Evolutionary conservation across 1,140 invertebrate species (phyloP).

Genomic region (Cotesia chilonis): DNA sequence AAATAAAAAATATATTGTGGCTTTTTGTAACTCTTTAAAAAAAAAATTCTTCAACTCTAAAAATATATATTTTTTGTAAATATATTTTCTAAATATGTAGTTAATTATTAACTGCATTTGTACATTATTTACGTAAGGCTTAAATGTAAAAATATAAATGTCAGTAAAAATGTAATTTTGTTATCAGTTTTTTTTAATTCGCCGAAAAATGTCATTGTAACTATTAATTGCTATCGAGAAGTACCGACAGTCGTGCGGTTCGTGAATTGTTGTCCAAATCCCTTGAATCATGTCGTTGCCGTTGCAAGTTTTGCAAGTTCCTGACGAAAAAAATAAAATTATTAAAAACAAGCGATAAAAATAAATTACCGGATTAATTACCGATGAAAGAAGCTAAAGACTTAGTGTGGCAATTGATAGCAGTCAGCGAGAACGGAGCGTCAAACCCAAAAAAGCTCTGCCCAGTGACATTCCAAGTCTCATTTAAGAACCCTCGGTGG

Average conservation of each 20-base stretch:
- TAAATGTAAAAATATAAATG: not conserved
- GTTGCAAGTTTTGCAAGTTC: conserved; percentile 51
- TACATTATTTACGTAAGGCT: not conserved
- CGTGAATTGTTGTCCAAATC: conserved; percentile 47
- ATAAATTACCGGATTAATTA: conserved; percentile 31
- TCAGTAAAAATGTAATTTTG: conserved; percentile 25
- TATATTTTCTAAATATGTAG: too few species aligned
- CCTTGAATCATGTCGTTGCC: conserved; percentile 53
- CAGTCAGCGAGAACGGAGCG: conserved; percentile 48
- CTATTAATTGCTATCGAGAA: conserved; percentile 47
- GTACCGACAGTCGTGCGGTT: conserved; percentile 48
- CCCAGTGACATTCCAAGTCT: conserved; percentile 49
- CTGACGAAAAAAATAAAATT: conserved; percentile 30
- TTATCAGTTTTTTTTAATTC: conserved; percentile 31
- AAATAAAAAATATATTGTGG: too few species aligned
- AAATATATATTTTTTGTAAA: too few species aligned
- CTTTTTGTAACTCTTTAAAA: too few species aligned
- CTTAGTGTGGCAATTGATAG: conserved; percentile 45
- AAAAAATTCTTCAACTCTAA: too few species aligned
- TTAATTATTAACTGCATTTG: too few species aligned
- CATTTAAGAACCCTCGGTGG: conserved; percentile 43
- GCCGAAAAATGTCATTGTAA: conserved; percentile 50
- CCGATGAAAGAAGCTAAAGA: conserved; percentile 51
- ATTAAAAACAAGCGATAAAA: not conserved
- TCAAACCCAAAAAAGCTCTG: conserved; percentile 45